These are phyloP conservation scores for Smittia aterrima DNA, from an alignment of 2,888 invertebrate genomes.

Conservation along the genomic window DNA sequence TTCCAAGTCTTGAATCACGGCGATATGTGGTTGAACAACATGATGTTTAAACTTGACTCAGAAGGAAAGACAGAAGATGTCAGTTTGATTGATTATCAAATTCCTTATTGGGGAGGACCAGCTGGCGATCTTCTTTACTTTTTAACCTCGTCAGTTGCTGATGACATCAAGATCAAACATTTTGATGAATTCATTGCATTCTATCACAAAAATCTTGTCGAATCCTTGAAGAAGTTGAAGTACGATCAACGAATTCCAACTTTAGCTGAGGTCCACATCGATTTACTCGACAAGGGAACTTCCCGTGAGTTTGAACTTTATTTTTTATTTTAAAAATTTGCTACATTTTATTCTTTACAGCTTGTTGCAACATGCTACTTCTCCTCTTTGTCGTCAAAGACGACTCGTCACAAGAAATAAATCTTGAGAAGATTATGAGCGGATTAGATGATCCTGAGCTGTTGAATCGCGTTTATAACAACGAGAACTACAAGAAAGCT, in stretches of 20 bases:
- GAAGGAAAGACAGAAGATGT: neutral
- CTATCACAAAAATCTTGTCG: constrained; percentile 27
- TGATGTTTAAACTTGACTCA: constrained; percentile 43
- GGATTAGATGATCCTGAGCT: neutral
- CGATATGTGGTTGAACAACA: constrained; percentile 43
- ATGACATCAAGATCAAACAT: constrained; percentile 27
- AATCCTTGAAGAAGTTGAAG: constrained; percentile 13
- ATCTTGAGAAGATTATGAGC: neutral
- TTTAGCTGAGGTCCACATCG: constrained; percentile 26
- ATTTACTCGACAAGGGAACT: constrained; percentile 17
- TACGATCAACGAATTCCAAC: constrained; percentile 36
- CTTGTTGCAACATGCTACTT: neutral
- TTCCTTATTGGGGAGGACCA: constrained; percentile 35
- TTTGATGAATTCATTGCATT: constrained; percentile 40
- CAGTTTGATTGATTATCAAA: constrained; percentile 21
- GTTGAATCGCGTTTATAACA: neutral
- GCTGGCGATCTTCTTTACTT: constrained; percentile 43
- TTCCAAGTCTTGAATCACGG: constrained; percentile 43
- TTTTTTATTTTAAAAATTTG: neutral
- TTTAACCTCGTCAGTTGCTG: constrained; percentile 26
- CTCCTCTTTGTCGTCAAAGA: constrained; percentile 20
- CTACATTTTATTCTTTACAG: neutral
- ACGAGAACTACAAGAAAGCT: neutral
- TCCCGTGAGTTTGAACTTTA: constrained; percentile 5
- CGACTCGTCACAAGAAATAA: neutral